These are phyloP conservation scores for Idris sp. DNA, from an alignment of 1,140 invertebrate species.

Conservation along the genomic window DNA sequence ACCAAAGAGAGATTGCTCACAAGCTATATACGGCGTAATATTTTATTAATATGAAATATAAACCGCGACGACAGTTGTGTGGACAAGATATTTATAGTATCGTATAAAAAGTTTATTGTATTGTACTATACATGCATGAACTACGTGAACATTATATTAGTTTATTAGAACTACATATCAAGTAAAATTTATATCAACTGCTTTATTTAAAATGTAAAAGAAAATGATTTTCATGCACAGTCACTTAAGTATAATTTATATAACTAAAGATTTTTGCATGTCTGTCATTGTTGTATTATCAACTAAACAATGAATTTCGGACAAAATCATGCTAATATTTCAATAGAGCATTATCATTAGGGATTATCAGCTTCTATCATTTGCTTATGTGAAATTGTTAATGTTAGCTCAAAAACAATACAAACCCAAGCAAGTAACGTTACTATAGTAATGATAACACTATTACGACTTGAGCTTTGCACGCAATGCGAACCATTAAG, in stretches of 20 bases:
- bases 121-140: slow-evolving; percentile 14
- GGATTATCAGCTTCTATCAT: slow-evolving; percentile 13
- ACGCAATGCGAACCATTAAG: slow-evolving; percentile 39
- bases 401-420: slow-evolving; percentile 19
- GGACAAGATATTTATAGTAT: slow-evolving; percentile 34
- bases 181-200: not conserved
- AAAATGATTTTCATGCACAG: not conserved
- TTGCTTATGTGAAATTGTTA: slow-evolving; percentile 26
- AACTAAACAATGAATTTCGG: no score
- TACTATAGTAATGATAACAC: slow-evolving; percentile 5
- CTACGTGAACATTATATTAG: slow-evolving; percentile 5
- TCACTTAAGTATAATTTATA: not conserved
- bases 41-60: slow-evolving; percentile 51
- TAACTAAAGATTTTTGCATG: no score
- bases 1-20: slow-evolving; percentile 32
- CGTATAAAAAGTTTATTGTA: slow-evolving; percentile 35
- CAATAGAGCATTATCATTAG: slow-evolving; percentile 24
- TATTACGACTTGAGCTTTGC: slow-evolving; percentile 6
- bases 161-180: slow-evolving; percentile 12
- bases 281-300: no score
- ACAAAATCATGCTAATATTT: not conserved
- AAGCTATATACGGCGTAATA: slow-evolving; percentile 22
- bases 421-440: slow-evolving; percentile 4
- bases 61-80: slow-evolving; percentile 34
- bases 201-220: slow-evolving; percentile 10